Percentiles rank a stretch among this genome's conserved stretches.
phyloP scores from a whole-genome alignment of 2,888 invertebrate species.

The Sinodicranocentrus sp. region DNA sequence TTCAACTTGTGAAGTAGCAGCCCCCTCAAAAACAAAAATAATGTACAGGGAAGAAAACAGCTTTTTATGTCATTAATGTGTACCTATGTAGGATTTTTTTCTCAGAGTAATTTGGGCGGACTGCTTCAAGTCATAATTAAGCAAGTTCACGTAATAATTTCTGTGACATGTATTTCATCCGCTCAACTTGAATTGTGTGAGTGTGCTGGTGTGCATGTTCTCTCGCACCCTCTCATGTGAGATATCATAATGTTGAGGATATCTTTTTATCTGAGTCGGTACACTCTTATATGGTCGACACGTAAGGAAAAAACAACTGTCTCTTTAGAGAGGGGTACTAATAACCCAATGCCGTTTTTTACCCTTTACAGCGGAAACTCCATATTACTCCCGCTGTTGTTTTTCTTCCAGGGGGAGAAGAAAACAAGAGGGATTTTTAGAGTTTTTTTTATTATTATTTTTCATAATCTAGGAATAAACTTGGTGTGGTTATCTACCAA shows the following conservation, averaged over 20 bases:
- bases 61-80: constrained; percentile 65
- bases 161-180: constrained; percentile 69
- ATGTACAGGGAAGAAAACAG: constrained; percentile 46
- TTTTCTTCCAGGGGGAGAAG: constrained; percentile 36
- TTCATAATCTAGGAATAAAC: constrained; percentile 31
- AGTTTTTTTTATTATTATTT: constrained; percentile 46
- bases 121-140: constrained; percentile 69
- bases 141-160: constrained; percentile 68
- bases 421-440: constrained; percentile 42
- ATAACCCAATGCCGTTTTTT: too few relatives aligned
- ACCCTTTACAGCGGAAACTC: constrained; percentile 42
- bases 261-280: too few relatives aligned
- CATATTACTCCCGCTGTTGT: constrained; percentile 61
- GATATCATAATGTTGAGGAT: too few relatives aligned
- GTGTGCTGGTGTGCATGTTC: constrained; percentile 44
- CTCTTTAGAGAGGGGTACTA: too few relatives aligned
- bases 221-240: constrained; percentile 65
- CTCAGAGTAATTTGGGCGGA: constrained; percentile 67
- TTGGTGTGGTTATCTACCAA: constrained; percentile 30
- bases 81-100: constrained; percentile 25
- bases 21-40: not conserved
- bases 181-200: not conserved
- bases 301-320: too few relatives aligned
- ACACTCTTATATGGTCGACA: too few relatives aligned
- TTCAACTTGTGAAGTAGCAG: not conserved